Evolutionary conservation across 2,797 vertebrate genomes (phyloP).

Genomic region (Chrysocyon brachyurus): DNA sequence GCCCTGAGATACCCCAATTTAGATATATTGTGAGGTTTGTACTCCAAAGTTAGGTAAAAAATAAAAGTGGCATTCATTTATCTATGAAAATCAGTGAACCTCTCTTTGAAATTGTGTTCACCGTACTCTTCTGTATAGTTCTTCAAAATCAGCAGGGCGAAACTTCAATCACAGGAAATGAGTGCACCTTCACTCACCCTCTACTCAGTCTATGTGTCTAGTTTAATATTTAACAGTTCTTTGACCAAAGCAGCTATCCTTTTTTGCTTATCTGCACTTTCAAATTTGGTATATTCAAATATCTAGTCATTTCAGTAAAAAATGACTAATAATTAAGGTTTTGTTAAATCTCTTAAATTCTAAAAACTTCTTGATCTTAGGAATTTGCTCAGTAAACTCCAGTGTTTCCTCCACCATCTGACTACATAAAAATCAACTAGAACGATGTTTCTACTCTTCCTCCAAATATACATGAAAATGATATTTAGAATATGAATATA

Average conservation of each 20-base stretch:
- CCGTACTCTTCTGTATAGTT: not conserved
- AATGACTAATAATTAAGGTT: not conserved
- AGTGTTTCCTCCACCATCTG: not conserved
- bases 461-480: slow-evolving; percentile 4
- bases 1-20: not conserved
- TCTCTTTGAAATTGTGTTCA: slow-evolving; percentile 5
- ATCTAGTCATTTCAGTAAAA: slow-evolving; percentile 22
- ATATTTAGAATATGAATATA: slow-evolving; percentile 40
- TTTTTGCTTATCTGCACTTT: slow-evolving; percentile 22
- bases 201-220: not conserved
- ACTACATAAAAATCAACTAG: slow-evolving; percentile 31
- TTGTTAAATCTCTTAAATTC: slow-evolving; percentile 30
- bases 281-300: not conserved
- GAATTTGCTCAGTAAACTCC: slow-evolving; percentile 6
- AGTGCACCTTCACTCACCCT: not conserved
- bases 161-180: slow-evolving; percentile 18
- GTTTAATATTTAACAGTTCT: not conserved
- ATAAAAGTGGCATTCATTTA: not conserved
- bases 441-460: not conserved
- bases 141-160: not conserved
- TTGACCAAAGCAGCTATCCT: not conserved
- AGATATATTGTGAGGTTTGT: not conserved
- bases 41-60: slow-evolving; percentile 11
- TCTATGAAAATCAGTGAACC: not conserved
- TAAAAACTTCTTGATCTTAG: slow-evolving; percentile 41